Evolutionary conservation across 2,113 vertebrate species (phyloP).

Genomic region (Austrofundulus limnaeus): DNA sequence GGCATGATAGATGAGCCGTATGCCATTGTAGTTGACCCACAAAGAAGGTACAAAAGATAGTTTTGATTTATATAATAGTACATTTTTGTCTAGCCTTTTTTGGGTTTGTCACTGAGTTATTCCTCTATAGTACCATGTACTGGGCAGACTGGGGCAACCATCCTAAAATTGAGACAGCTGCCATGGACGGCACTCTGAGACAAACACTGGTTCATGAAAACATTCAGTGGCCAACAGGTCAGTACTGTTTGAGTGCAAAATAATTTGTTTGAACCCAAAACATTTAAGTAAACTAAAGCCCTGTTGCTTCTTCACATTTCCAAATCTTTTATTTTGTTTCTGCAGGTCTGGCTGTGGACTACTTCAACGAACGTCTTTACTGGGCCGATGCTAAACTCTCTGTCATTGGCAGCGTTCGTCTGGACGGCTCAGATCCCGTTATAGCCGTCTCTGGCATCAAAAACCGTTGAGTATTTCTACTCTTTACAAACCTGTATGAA

Average conservation of each 20-base stretch:
- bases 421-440: slow-evolving; percentile 91
- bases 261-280: neutral
- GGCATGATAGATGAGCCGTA: slow-evolving; percentile 99
- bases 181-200: slow-evolving; percentile 94
- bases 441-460: slow-evolving; percentile 87
- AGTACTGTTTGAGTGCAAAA: neutral
- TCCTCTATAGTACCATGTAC: slow-evolving; percentile 89
- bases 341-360: slow-evolving; percentile 92
- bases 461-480: slow-evolving; percentile 79
- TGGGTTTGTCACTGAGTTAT: neutral
- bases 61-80: neutral
- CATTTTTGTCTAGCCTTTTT: neutral
- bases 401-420: slow-evolving; percentile 91
- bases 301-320: neutral
- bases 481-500: neutral
- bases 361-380: slow-evolving; percentile 95
- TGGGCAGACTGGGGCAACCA: slow-evolving; percentile 99
- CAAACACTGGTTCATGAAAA: slow-evolving; percentile 94
- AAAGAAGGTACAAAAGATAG: slow-evolving; percentile 81
- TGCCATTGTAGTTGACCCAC: slow-evolving; percentile 92
- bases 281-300: neutral
- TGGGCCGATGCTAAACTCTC: slow-evolving; percentile 97
- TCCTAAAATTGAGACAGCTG: slow-evolving; percentile 95
- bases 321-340: neutral
- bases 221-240: slow-evolving; percentile 97